Evolutionary conservation across 2,888 invertebrate genomes (phyloP), one percentile per base, ranked within the genome.

Genomic region (Thyatira batis): DNA sequence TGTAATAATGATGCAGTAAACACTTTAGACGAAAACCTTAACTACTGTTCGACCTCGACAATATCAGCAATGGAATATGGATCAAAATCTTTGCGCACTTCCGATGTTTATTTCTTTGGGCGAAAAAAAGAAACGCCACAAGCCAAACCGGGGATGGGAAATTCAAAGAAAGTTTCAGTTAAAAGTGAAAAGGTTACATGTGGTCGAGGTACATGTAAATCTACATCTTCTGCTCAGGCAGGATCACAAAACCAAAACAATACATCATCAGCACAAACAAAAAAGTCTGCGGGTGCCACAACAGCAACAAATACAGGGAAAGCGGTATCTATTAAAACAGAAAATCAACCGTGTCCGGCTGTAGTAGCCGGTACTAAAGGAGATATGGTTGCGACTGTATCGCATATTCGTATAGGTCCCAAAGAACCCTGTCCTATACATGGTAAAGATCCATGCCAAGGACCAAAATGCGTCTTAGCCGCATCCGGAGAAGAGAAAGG

Each of bases 341-440:
- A 73, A 11, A 79, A 67, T 56, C 39, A 54, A 49, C 63, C 72
- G 17, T 84, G 83, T 58, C 82, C 83, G 23, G 78, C 71, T 49
- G 56, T 57, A 6, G 56, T 57, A 6, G 52, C 62, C 23, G 63
- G 50, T 5, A 58, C 67, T 2, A 84, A 83, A 63, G 80, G 77
- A 20, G 87, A 88, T 17, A 78, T 90, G 77, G 61, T 73, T 33
- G 87, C 80, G 9, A 86, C 85, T 30, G 76, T 91, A 17, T 87
- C 90, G 4, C 89, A 91, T 63, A 84, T 91, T 53, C 79, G 69
- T 65, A 85, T 91, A 44, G 84, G 81, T 20, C 85, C 89, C 17
- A 78, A 60, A 62, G 82, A 81, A 55, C 69, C 73, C 4, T 90
- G 91, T 59, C 85, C 87, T 8, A 60, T 81, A 43, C 76, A 84